Conservation (phyloP, 2,797 vertebrate genomes). For the Dicrostonyx torquatus region DNA sequence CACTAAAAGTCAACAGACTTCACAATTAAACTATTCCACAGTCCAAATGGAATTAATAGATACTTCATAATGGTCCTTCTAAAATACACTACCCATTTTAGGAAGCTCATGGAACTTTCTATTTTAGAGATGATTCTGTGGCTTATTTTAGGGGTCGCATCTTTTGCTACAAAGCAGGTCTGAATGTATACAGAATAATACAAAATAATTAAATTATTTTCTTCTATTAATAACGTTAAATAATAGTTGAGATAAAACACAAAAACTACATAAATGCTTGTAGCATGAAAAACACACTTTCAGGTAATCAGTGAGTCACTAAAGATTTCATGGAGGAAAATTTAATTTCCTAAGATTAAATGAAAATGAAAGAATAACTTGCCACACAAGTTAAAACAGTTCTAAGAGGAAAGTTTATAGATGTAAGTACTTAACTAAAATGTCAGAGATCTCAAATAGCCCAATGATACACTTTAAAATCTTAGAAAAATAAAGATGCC, state of each 20-base stretch:
- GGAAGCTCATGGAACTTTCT: background rate
- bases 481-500: background rate
- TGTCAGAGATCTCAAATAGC: background rate
- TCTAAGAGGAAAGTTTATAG: background rate
- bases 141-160: background rate
- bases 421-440: background rate
- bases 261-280: background rate
- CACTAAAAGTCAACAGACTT: background rate
- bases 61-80: background rate
- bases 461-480: background rate
- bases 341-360: background rate
- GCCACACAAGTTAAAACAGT: background rate
- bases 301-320: background rate
- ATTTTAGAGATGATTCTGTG: background rate
- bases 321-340: background rate
- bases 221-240: background rate
- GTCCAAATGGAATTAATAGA: background rate
- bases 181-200: background rate
- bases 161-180: background rate
- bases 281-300: background rate
- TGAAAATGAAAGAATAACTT: background rate
- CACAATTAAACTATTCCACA: background rate
- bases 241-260: background rate
- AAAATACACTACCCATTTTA: background rate
- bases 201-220: background rate